Evolutionary conservation across 1,140 invertebrate species (phyloP), one percentile per base, ranked within the genome.

Genomic region (Aporrectodea caliginosa): DNA sequence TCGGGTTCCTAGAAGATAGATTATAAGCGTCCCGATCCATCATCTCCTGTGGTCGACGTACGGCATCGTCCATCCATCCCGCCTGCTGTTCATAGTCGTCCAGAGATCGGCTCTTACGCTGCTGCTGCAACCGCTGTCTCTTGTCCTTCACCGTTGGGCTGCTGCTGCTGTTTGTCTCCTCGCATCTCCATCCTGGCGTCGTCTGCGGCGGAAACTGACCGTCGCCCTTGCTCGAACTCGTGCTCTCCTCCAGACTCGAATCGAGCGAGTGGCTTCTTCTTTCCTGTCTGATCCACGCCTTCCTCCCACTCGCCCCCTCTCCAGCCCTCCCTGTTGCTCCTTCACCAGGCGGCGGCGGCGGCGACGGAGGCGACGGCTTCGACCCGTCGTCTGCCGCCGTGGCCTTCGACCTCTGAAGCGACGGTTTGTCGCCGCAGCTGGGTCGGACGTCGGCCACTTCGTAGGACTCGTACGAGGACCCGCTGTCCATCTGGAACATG

Each of bases 401-500:
- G 43, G 22, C 43, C 6, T 22, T 58, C 6, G 6, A 22, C 43
- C 22, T 58, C 43, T 58, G 43, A 12, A 12, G 6, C 43, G 43
- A 58, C n/a, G n/a, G n/a, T n/a, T n/a, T n/a, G n/a, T n/a, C n/a
- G n/a, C n/a, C n/a, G n/a, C n/a, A n/a, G n/a, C n/a, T n/a, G n/a
- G n/a, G n/a, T n/a, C n/a, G n/a, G n/a, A n/a, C n/a, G n/a, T n/a
- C 1, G 31, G n/a, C 33, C 0, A 22, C 27, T 2, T 79, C 78
- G 30, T 43, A 22, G 16, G 78, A 79, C 35, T 79, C 78, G 70
- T 79, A 79, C 1, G 78, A 79, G 16, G 78, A 79, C 35, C 78
- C 78, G 43, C 78, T 79, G 27, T 79, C 78, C 70, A 79, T 73
- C 43, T 79, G 58, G 35, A 79, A 73, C 58, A 79, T 71, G 1